Conservation (phyloP, 1,140 invertebrate genomes). For the Stegodyphus mimosarum region DNA sequence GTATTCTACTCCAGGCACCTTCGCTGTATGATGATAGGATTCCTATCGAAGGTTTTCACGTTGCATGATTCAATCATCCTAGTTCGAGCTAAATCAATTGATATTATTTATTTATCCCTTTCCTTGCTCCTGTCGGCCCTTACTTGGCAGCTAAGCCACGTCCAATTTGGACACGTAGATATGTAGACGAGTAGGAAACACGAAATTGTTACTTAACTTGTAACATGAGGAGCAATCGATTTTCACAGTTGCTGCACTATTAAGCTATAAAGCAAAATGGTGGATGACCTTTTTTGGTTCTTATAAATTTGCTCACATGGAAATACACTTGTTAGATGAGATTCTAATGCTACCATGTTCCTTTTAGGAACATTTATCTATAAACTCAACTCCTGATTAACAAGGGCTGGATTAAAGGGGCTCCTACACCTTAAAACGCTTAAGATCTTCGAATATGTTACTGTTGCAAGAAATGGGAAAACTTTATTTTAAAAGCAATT, state of each 20-base stretch:
- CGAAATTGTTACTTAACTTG: constrained; percentile 18
- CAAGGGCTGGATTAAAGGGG: too few relatives aligned
- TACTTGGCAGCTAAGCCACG: constrained; percentile 59
- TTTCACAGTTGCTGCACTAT: background rate
- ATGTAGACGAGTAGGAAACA: constrained; percentile 27
- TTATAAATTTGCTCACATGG: too few relatives aligned
- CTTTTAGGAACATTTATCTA: too few relatives aligned
- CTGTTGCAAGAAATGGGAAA: too few relatives aligned
- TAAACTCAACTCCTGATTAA: too few relatives aligned
- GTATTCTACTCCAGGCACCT: constrained; percentile 86
- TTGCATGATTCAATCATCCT: constrained; percentile 30
- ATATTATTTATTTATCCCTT: constrained; percentile 46
- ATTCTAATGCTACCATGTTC: too few relatives aligned
- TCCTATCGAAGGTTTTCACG: constrained; percentile 77
- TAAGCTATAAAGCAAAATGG: too few relatives aligned
- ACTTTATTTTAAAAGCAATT: too few relatives aligned
- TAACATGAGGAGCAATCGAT: background rate
- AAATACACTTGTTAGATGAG: too few relatives aligned
- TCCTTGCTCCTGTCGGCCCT: constrained; percentile 44
- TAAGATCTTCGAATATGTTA: too few relatives aligned
- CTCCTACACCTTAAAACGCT: too few relatives aligned
- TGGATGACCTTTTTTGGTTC: too few relatives aligned
- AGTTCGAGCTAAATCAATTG: background rate
- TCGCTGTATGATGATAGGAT: constrained; percentile 75
- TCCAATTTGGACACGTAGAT: constrained; percentile 47